phyloP scores from a whole-genome alignment of 2,797 vertebrate genomes.

The Pseudochirops corinnae region DNA sequence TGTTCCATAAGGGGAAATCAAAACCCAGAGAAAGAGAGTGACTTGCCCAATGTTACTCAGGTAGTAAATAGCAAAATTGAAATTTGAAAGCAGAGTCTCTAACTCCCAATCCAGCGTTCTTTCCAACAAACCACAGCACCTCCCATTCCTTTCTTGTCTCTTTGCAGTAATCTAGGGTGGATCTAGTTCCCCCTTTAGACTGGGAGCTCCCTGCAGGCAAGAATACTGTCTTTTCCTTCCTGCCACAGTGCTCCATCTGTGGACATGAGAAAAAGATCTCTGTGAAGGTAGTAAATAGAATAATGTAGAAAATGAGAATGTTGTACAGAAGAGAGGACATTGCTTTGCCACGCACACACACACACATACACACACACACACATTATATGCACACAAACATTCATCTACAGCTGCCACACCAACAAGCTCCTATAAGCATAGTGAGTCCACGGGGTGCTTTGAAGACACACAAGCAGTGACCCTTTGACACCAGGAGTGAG shows the following conservation, averaged over 20 bases:
- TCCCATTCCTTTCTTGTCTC: conserved; percentile 14
- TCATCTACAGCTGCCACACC: not conserved
- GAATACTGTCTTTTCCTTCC: not conserved
- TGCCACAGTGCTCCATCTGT: not conserved
- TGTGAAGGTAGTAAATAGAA: not conserved
- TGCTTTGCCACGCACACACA: not conserved
- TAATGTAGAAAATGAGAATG: conserved; percentile 13
- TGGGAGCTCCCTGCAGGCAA: not conserved
- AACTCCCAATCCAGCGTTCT: not conserved
- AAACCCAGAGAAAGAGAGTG: not conserved
- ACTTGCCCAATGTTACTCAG: not conserved
- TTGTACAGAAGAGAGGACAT: not conserved
- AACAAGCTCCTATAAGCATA: conserved; percentile 31
- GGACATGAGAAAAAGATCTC: conserved; percentile 16
- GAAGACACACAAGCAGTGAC: conserved; percentile 20
- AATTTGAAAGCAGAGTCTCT: not conserved
- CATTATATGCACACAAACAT: not conserved
- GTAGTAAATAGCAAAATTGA: not conserved
- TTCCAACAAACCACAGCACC: not conserved
- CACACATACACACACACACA: not conserved
- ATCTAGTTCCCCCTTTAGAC: conserved; percentile 30
- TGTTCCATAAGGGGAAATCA: not conserved
- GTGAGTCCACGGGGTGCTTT: conserved; percentile 30
- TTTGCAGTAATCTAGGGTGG: conserved; percentile 17
- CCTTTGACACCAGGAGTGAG: conserved; percentile 47